Evolutionary conservation across 1,140 invertebrate species (phyloP).

Genomic region (Anthonomus grandis): DNA sequence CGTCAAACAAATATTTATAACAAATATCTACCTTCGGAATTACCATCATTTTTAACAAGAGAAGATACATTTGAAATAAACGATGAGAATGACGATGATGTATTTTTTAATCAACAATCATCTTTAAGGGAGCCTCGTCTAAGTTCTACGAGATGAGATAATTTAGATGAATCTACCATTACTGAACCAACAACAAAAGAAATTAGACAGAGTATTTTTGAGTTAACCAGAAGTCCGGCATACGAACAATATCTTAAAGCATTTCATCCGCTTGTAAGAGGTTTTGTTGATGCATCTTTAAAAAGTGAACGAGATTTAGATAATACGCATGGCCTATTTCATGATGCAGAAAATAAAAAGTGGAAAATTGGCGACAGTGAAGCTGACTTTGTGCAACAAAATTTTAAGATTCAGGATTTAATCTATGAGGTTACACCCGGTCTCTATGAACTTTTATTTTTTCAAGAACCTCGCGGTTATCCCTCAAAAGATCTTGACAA

Average conservation of each 20-base stretch:
- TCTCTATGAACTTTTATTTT: slow-evolving; percentile 32
- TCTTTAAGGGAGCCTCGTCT: no score
- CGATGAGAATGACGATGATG: neutral
- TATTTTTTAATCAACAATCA: neutral
- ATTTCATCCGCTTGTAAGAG: slow-evolving; percentile 10
- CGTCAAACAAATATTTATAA: neutral
- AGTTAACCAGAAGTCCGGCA: neutral
- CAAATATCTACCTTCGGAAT: neutral
- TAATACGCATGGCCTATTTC: slow-evolving; percentile 23
- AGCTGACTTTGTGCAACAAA: slow-evolving; percentile 13
- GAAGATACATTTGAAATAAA: neutral
- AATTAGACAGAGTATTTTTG: neutral
- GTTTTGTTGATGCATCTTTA: slow-evolving; percentile 4
- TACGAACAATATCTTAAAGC: slow-evolving; percentile 6
- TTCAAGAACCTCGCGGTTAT: slow-evolving; percentile 28
- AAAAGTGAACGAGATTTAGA: slow-evolving; percentile 12
- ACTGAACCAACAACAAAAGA: neutral
- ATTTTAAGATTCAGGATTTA: slow-evolving; percentile 23
- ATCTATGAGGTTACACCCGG: slow-evolving; percentile 22
- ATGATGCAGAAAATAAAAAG: slow-evolving; percentile 18
- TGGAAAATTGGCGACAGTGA: slow-evolving; percentile 15
- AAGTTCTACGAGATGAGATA: no score
- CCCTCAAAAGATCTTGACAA: slow-evolving; percentile 26
- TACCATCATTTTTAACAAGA: slow-evolving; percentile 8
- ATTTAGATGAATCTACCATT: slow-evolving; percentile 9